phyloP scores from a whole-genome alignment of 2,113 vertebrate species.

The Indri indri region DNA sequence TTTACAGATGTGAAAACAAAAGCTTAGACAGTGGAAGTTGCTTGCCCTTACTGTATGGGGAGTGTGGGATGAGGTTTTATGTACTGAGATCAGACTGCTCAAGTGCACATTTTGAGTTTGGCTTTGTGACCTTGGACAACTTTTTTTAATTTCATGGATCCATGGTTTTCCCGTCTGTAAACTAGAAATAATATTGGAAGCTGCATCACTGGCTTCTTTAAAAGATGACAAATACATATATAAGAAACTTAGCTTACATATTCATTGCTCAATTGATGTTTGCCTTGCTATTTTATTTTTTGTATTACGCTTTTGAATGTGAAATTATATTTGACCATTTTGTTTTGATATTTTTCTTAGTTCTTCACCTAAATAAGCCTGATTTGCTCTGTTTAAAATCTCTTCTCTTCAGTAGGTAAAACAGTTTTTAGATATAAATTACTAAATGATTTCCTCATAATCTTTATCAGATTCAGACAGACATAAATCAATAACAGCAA shows the following conservation, averaged over 20 bases:
- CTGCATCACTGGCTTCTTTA: background rate
- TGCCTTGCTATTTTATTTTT: background rate
- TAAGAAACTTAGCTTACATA: background rate
- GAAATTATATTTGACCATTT: slow-evolving; percentile 19
- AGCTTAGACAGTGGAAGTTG: background rate
- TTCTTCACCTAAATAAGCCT: background rate
- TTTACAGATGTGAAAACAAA: background rate
- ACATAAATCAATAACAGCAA: background rate
- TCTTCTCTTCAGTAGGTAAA: background rate
- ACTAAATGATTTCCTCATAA: background rate
- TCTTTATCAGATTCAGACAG: background rate
- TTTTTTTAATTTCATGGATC: background rate
- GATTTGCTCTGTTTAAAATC: background rate
- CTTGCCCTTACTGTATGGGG: background rate
- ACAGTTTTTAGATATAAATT: background rate
- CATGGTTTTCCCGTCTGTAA: background rate
- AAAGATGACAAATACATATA: accelerated
- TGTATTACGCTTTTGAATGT: background rate
- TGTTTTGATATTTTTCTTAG: background rate
- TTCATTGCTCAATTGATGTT: background rate
- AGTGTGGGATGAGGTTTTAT: background rate
- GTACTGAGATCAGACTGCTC: background rate
- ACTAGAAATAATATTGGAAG: background rate
- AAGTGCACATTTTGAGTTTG: background rate
- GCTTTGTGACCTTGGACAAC: background rate